A percentile compares a stretch with the other conserved stretches of the same genome.
phyloP scores from a whole-genome alignment of 37 sponge, comb jelly and placozoan species.

The Spongilla lacustris region DNA sequence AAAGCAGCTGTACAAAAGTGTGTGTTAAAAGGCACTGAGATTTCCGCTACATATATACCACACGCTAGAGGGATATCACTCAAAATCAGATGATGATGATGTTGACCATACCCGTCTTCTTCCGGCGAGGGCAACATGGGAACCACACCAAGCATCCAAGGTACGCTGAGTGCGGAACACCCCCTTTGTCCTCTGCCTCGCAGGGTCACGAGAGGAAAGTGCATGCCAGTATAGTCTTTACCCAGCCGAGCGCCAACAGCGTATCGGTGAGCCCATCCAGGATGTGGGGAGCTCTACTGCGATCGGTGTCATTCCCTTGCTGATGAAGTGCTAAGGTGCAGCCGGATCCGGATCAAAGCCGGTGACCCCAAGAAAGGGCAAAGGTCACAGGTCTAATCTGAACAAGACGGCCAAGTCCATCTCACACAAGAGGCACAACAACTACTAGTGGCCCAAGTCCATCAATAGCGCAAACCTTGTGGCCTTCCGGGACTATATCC shows the following conservation, averaged over 20 bases:
- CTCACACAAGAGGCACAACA: conserved; percentile 11
- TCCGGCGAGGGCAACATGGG: conserved; percentile 6
- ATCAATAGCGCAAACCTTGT: conserved; percentile 69
- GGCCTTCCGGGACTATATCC: conserved; percentile 64
- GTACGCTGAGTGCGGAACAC: background rate
- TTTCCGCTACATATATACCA: no score
- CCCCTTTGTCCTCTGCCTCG: background rate
- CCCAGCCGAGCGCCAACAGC: background rate
- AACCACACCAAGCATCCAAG: background rate
- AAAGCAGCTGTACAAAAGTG: no score
- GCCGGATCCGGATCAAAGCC: background rate
- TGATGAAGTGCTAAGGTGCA: no score
- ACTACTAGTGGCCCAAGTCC: conserved; percentile 61
- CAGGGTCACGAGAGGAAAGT: background rate
- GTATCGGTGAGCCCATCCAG: background rate
- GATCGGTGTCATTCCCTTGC: no score
- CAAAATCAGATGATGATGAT: no score
- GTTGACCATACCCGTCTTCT: no score
- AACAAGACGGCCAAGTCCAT: conserved; percentile 4
- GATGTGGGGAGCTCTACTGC: no score
- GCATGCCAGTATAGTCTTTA: background rate
- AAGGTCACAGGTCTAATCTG: background rate
- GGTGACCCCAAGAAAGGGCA: background rate
- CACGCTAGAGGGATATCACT: no score
- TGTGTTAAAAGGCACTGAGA: no score